These are phyloP conservation scores for Oryzias celebensis DNA, from an alignment of 2,113 vertebrate genomes.

Conservation along the genomic window DNA sequence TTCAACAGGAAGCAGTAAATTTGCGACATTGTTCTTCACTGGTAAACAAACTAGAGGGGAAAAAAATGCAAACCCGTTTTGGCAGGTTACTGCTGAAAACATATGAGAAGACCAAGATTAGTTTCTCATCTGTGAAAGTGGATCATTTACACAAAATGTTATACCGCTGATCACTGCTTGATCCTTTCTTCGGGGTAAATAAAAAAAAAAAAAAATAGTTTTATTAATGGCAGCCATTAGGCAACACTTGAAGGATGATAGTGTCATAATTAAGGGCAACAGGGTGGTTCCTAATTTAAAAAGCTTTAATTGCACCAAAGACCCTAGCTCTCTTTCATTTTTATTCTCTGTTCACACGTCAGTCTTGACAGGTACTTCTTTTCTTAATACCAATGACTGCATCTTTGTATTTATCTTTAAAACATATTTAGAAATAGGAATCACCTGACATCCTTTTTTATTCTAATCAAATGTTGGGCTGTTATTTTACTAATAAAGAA, in stretches of 20 bases:
- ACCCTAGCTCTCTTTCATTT: background rate
- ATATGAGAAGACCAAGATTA: background rate
- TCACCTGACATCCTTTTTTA: too few relatives aligned
- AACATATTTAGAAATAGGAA: background rate
- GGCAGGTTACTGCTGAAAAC: background rate
- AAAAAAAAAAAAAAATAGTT: background rate
- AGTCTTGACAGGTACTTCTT: background rate
- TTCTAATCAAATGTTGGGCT: too few relatives aligned
- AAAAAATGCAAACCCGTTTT: background rate
- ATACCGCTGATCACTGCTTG: conserved; percentile 6
- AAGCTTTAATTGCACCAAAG: conserved; percentile 5
- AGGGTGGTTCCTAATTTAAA: conserved; percentile 4
- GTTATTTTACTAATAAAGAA: too few relatives aligned
- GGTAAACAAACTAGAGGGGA: conserved; percentile 19
- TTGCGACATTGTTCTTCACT: conserved; percentile 11
- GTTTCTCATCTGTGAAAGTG: conserved; percentile 1
- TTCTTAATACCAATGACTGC: too few relatives aligned
- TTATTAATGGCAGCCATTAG: conserved; percentile 4
- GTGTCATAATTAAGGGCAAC: background rate
- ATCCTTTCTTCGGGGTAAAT: background rate
- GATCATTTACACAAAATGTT: conserved; percentile 1
- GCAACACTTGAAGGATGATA: background rate
- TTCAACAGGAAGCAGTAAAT: conserved; percentile 23
- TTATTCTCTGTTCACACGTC: background rate
- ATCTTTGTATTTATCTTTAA: background rate